These are phyloP conservation scores for Podarcis muralis DNA, from an alignment of 2,113 vertebrate species.

Conservation along the genomic window DNA sequence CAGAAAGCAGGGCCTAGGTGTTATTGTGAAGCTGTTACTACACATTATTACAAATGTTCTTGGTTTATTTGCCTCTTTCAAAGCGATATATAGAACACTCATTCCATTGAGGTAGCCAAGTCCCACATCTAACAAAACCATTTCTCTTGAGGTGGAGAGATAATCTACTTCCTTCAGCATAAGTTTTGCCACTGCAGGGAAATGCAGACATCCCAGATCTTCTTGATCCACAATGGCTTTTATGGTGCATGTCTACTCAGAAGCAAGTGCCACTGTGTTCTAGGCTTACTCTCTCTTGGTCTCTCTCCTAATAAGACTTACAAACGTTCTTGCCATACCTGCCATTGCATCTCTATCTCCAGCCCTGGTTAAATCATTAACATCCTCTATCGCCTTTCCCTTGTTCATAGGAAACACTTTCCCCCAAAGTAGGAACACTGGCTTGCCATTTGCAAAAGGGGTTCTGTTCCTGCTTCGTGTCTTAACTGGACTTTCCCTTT, in stretches of 20 bases:
- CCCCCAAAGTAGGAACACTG: neutral
- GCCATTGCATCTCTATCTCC: neutral
- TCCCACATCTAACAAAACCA: neutral
- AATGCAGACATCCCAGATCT: neutral
- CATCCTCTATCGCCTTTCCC: neutral
- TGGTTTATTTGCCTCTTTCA: neutral
- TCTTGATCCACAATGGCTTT: neutral
- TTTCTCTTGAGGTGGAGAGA: neutral
- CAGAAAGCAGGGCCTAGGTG: neutral
- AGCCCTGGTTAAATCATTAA: neutral
- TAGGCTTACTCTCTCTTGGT: neutral
- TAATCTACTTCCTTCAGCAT: too few species aligned
- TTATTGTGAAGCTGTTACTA: neutral
- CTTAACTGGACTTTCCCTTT: neutral
- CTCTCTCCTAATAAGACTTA: neutral
- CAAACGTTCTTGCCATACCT: neutral
- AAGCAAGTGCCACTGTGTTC: neutral
- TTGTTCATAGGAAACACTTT: neutral
- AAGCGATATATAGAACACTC: neutral
- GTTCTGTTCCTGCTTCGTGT: neutral
- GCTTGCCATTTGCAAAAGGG: accelerated
- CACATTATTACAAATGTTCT: too few species aligned
- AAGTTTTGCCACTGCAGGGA: neutral
- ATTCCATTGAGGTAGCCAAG: neutral
- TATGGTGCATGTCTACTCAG: too few species aligned